Evolutionary conservation across 2,113 vertebrate genomes (phyloP).

Genomic region (Isurus oxyrinchus): DNA sequence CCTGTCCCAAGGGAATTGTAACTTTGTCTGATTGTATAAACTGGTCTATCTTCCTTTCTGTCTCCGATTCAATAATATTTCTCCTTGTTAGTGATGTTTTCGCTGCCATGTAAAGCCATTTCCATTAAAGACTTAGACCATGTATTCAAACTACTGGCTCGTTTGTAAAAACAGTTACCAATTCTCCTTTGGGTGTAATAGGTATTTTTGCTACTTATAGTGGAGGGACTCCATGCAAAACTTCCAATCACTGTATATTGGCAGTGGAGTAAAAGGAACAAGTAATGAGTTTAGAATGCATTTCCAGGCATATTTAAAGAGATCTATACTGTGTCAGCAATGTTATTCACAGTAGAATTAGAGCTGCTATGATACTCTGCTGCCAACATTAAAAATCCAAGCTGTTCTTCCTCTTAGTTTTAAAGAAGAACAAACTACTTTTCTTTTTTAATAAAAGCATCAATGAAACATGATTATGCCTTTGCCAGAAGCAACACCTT

Average conservation of each 20-base stretch:
- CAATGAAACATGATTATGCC: background rate
- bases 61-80: background rate
- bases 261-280: background rate
- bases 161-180: background rate
- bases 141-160: background rate
- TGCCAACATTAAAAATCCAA: background rate
- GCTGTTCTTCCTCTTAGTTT: background rate
- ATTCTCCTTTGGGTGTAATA: background rate
- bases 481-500: background rate
- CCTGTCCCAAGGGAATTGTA: background rate
- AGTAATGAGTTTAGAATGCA: background rate
- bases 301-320: background rate
- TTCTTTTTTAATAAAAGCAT: background rate
- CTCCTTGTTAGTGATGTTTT: background rate
- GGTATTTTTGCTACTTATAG: background rate
- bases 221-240: background rate
- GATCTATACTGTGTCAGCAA: background rate
- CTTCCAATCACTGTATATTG: background rate
- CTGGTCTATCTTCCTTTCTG: background rate
- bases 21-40: no score
- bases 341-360: background rate
- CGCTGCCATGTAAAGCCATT: background rate
- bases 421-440: background rate
- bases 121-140: background rate
- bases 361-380: background rate